These are phyloP conservation scores for Notamacropus eugenii DNA, from an alignment of 2,797 vertebrate species.

Conservation along the genomic window DNA sequence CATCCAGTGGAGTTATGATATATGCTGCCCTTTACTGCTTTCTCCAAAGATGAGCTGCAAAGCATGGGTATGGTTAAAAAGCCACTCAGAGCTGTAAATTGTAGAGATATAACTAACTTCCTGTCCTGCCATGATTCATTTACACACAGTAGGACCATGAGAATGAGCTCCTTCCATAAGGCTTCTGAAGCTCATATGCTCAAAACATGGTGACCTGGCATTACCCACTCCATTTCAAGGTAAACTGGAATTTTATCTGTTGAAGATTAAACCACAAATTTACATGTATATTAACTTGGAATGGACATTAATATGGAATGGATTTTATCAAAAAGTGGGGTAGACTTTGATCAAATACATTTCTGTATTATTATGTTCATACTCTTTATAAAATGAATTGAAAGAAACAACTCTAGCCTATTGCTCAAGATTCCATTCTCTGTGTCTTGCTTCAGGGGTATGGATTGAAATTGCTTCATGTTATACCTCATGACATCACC, in stretches of 20 bases:
- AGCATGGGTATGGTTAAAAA: slow-evolving; percentile 23
- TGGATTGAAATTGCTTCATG: neutral
- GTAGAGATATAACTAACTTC: slow-evolving; percentile 20
- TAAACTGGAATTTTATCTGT: slow-evolving; percentile 79
- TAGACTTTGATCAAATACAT: slow-evolving; percentile 73
- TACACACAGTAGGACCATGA: neutral
- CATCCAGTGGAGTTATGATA: neutral
- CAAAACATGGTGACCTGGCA: rapidly evolving
- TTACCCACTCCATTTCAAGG: slow-evolving; percentile 66
- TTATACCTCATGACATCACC: slow-evolving; percentile 23
- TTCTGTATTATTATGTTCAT: slow-evolving; percentile 66
- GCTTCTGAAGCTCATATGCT: slow-evolving; percentile 7
- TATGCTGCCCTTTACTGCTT: neutral
- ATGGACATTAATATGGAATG: slow-evolving; percentile 77
- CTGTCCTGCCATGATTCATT: slow-evolving; percentile 46
- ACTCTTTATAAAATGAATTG: slow-evolving; percentile 21
- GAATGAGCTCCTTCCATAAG: slow-evolving; percentile 48
- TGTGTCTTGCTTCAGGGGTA: slow-evolving; percentile 13
- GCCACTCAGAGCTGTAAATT: slow-evolving; percentile 9
- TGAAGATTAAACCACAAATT: slow-evolving; percentile 69
- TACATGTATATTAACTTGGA: slow-evolving; percentile 74
- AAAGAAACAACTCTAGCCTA: slow-evolving; percentile 19
- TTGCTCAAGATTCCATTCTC: slow-evolving; percentile 32
- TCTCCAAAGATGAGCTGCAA: neutral
- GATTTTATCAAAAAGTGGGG: slow-evolving; percentile 75